A percentile compares a stretch with the other conserved stretches of the same genome.
Evolutionary conservation across 2,888 invertebrate species (phyloP).

Genomic region (Lutraria lutraria): DNA sequence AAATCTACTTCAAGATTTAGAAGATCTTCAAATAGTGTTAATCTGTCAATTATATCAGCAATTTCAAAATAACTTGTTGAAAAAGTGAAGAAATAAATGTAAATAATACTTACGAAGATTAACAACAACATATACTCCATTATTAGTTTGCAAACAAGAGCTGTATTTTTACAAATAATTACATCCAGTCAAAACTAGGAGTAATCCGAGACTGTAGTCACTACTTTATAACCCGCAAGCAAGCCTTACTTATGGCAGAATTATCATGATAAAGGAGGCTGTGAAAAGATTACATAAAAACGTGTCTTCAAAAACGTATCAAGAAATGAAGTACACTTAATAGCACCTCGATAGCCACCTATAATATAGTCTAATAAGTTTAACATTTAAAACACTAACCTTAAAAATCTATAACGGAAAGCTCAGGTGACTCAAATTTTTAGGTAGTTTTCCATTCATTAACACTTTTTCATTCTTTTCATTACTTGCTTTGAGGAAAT

Average conservation of each 20-base stretch:
- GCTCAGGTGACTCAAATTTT: neutral
- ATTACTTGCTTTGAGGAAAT: neutral
- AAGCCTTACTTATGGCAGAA: neutral
- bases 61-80: no score
- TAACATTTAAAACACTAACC: neutral
- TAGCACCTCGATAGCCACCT: neutral
- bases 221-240: neutral
- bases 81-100: no score
- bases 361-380: neutral
- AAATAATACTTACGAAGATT: neutral
- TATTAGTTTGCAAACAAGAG: neutral
- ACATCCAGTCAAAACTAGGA: neutral
- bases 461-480: neutral
- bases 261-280: neutral
- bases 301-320: neutral
- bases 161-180: neutral
- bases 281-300: constrained; percentile 11
- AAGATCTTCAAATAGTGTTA: no score
- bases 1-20: no score
- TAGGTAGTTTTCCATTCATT: constrained; percentile 8
- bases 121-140: neutral
- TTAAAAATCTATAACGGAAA: neutral
- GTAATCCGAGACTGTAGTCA: neutral
- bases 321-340: neutral
- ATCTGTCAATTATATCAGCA: no score